Conservation (phyloP, 2,113 vertebrate species). For the Micromys minutus region DNA sequence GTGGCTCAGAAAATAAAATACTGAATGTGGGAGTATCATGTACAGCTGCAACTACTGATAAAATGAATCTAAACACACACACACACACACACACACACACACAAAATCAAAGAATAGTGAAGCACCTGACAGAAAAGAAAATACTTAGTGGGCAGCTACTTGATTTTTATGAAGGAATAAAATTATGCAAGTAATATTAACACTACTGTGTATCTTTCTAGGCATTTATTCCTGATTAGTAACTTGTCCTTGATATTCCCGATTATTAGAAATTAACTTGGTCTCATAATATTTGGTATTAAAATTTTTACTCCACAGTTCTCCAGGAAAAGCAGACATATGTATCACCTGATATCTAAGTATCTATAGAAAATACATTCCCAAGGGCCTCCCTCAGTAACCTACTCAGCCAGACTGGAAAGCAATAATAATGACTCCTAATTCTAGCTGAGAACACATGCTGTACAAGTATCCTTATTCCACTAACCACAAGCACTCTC, state of each 20-base stretch:
- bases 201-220: not conserved
- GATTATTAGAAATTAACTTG: conserved; percentile 49
- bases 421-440: not conserved
- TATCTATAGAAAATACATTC: not conserved
- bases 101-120: not conserved
- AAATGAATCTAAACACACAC: conserved; percentile 48
- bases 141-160: conserved; percentile 33
- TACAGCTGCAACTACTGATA: conserved; percentile 34
- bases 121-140: conserved; percentile 49
- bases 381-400: not conserved
- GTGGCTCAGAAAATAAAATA: conserved; percentile 18
- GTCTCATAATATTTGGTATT: not conserved
- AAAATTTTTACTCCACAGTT: not conserved
- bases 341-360: not conserved
- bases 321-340: not conserved
- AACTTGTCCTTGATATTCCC: conserved; percentile 48
- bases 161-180: conserved; percentile 49
- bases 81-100: not conserved
- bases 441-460: not conserved
- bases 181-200: conserved; percentile 53
- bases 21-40: conserved; percentile 25
- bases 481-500: not conserved
- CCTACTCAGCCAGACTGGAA: not conserved
- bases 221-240: not conserved
- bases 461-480: not conserved